phyloP scores from a whole-genome alignment of 2,888 invertebrate species.

The Tholera decimalis region DNA sequence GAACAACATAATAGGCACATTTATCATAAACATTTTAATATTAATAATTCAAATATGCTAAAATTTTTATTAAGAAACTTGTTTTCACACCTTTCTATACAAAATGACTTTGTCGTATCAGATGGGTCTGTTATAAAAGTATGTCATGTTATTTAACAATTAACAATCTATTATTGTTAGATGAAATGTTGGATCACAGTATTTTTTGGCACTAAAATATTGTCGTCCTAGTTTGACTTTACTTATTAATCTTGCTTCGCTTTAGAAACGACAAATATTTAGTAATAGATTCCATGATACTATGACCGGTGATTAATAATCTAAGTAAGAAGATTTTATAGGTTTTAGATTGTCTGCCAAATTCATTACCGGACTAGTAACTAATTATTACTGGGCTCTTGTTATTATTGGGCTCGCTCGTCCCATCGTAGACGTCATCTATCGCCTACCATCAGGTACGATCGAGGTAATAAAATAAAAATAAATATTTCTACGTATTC shows the following conservation, averaged over 20 bases:
- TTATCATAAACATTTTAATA: conserved; percentile 25
- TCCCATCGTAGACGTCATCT: too few species aligned
- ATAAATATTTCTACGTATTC: too few species aligned
- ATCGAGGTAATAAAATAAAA: too few species aligned
- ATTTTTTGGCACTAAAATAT: conserved; percentile 3
- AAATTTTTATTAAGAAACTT: conserved; percentile 39
- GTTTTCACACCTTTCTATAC: conserved; percentile 34
- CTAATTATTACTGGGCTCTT: too few species aligned
- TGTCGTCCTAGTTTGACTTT: neutral
- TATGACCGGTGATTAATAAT: neutral
- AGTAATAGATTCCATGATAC: neutral
- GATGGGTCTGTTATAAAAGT: conserved; percentile 15
- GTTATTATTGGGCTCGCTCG: too few species aligned
- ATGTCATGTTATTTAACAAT: conserved; percentile 25
- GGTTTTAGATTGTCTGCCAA: neutral
- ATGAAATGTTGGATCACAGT: conserved; percentile 5
- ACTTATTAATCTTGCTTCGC: neutral
- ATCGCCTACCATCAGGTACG: too few species aligned
- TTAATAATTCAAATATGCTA: conserved; percentile 36
- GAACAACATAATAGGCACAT: conserved; percentile 38
- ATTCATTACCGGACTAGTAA: neutral
- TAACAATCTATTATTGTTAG: conserved; percentile 17
- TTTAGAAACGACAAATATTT: neutral
- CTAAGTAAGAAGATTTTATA: neutral
- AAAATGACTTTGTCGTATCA: conserved; percentile 2